Evolutionary conservation across 1,140 invertebrate species (phyloP).

Genomic region (Saccostrea cuccullata): DNA sequence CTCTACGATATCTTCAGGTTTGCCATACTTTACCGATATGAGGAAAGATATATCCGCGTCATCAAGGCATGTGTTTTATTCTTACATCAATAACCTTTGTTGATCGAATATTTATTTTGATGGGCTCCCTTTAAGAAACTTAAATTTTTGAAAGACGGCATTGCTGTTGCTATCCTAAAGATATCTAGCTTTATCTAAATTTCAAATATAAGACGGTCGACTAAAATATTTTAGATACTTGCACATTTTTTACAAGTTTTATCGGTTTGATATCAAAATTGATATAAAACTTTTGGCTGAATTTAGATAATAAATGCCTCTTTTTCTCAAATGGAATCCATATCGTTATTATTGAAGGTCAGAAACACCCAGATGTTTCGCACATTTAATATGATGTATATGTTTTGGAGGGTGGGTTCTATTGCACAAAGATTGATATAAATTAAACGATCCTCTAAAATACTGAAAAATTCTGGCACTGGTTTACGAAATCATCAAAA

Average conservation of each 20-base stretch:
- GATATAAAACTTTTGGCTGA: conserved; percentile 4
- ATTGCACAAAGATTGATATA: not conserved
- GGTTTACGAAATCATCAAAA: not conserved
- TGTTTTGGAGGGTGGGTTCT: not conserved
- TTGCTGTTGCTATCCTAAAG: not conserved
- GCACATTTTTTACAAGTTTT: not conserved
- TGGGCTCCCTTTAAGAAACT: not conserved
- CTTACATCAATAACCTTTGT: too few relatives aligned
- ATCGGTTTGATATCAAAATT: not conserved
- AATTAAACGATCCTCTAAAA: not conserved
- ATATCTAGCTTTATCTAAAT: not conserved
- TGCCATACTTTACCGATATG: too few relatives aligned
- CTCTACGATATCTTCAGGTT: too few relatives aligned
- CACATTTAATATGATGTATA: conserved; percentile 2
- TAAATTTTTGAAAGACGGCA: not conserved
- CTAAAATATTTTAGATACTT: not conserved
- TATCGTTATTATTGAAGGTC: not conserved
- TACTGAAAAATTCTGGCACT: not conserved
- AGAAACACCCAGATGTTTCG: conserved; percentile 12
- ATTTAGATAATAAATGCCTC: conserved; percentile 2
- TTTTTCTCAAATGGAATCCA: not conserved
- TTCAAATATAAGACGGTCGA: not conserved
- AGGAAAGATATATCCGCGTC: too few relatives aligned
- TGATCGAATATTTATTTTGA: too few relatives aligned
- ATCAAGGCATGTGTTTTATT: too few relatives aligned